Evolutionary conservation across 1,140 invertebrate species (phyloP).

Genomic region (Lepidurus apus): DNA sequence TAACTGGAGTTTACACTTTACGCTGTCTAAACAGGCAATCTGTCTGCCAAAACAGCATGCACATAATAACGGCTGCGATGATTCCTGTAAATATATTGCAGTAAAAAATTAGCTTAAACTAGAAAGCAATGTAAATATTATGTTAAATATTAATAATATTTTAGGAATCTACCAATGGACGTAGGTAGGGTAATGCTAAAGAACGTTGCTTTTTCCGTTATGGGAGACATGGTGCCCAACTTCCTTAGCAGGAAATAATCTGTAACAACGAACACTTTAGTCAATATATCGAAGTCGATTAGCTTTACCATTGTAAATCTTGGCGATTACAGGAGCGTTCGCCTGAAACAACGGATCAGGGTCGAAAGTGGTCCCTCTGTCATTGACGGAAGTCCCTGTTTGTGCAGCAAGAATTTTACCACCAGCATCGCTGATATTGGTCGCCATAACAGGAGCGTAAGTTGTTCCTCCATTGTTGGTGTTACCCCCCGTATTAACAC

Average conservation of each 20-base stretch:
- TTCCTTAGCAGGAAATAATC: not conserved
- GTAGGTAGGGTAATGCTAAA: not conserved
- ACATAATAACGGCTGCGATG: not conserved
- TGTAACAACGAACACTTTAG: not conserved
- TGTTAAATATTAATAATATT: too few species aligned
- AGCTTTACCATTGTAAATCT: not conserved
- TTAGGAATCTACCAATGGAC: not conserved
- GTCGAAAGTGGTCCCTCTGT: slow-evolving; percentile 2
- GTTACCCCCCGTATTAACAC: too few species aligned
- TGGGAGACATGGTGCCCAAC: not conserved
- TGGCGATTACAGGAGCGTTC: not conserved
- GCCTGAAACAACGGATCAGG: not conserved
- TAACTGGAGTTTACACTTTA: not conserved
- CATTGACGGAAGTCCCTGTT: not conserved
- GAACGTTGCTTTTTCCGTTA: not conserved
- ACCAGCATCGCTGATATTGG: too few species aligned
- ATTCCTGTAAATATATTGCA: not conserved
- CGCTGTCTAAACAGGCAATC: not conserved
- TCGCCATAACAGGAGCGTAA: too few species aligned
- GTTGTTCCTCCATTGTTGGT: too few species aligned
- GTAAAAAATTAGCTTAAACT: not conserved
- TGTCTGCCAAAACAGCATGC: not conserved
- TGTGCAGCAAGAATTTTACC: too few species aligned
- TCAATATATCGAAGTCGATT: not conserved
- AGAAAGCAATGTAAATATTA: too few species aligned